Percentiles rank a stretch among this genome's conserved stretches.
Evolutionary conservation across 2,113 vertebrate species (phyloP).

Genomic region (Macrotus californicus): DNA sequence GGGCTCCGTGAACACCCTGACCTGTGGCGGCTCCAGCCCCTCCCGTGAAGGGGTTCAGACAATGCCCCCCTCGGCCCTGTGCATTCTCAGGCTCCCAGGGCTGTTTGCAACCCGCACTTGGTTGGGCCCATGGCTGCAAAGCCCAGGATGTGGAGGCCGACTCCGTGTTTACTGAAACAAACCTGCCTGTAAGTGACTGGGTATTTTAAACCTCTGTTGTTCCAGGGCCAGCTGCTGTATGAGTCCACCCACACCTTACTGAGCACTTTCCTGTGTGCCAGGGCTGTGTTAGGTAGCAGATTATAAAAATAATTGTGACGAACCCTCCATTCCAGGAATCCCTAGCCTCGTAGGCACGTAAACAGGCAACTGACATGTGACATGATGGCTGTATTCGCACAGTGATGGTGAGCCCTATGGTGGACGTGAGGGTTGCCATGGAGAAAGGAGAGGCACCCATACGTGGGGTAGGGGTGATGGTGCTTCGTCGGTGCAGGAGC

Average conservation of each 20-base stretch:
- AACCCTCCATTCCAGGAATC: too few relatives aligned
- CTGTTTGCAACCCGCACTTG: not conserved
- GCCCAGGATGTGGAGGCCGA: not conserved
- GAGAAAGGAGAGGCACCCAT: too few relatives aligned
- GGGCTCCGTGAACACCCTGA: not conserved
- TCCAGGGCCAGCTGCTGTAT: not conserved
- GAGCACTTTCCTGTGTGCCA: not conserved
- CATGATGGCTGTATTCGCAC: too few relatives aligned
- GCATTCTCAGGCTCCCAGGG: not conserved
- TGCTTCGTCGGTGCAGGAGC: too few relatives aligned
- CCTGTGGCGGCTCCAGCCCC: not conserved
- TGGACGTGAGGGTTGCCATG: too few relatives aligned
- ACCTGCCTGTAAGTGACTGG: too few relatives aligned
- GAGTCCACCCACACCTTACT: not conserved
- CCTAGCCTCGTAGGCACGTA: too few relatives aligned
- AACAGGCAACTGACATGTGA: too few relatives aligned
- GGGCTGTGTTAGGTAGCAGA: not conserved
- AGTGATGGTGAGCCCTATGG: too few relatives aligned
- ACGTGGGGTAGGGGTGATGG: too few relatives aligned
- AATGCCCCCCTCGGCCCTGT: not conserved
- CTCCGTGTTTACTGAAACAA: not conserved
- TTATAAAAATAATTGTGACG: not conserved
- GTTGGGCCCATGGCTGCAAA: not conserved
- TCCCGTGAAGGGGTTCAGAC: accelerated
- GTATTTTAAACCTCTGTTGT: not conserved